Base-by-base conservation (phyloP, 2,888 invertebrate genomes). In the Rugalucina vietnamica region DNA sequence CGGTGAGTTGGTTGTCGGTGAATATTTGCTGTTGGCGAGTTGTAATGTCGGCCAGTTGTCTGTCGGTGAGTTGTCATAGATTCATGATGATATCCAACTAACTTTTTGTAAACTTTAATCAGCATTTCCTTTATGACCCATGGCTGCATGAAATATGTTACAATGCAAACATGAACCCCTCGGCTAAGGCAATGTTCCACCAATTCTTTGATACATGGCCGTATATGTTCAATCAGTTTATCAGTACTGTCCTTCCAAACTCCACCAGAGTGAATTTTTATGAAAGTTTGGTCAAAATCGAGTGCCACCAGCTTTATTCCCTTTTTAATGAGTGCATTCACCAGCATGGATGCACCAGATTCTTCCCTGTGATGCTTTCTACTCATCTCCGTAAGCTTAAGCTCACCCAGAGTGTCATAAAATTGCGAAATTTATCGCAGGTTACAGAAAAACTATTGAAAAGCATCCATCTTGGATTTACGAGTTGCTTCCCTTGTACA, bases 271-370 rank as follows among this genome's bases (percentile, higher is more conserved):
- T 94, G 94, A 50, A 94, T 91, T 12, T 90, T 91, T 54, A 94
- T 91, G 43, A 94, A 87, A 12, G 94, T 94, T 79, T 91, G 90
- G 84, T 94, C 94, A 85, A 94, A 94, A 85, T 94, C 94, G 0
- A 94, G 80, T 0, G 94, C 94, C 39, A 94, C 81, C 36, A 94
- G 88, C 60, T 91, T 91, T 49, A 94, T 90, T 36, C 93, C 92
- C 79, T 92, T 92, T 69, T 89, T 86, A 5, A 86, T 84, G 12
- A 94, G 81, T 4, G 89, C 80, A n/a, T 79, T 74, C 32, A 93
- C 90, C 29, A 93, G 69, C 18, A 78, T 36, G 4, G 82, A 43
- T 10, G 71, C 72, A 0, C 88, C 88, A 29, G 57, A 18, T 74
- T 84, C 88, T 24, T 49, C 76, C 27, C 65, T 76, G 21, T 36